Percentiles rank a stretch among this genome's conserved stretches.
These are phyloP conservation scores for Acanthisitta chloris DNA, from an alignment of 2,113 vertebrate species.

Conservation along the genomic window DNA sequence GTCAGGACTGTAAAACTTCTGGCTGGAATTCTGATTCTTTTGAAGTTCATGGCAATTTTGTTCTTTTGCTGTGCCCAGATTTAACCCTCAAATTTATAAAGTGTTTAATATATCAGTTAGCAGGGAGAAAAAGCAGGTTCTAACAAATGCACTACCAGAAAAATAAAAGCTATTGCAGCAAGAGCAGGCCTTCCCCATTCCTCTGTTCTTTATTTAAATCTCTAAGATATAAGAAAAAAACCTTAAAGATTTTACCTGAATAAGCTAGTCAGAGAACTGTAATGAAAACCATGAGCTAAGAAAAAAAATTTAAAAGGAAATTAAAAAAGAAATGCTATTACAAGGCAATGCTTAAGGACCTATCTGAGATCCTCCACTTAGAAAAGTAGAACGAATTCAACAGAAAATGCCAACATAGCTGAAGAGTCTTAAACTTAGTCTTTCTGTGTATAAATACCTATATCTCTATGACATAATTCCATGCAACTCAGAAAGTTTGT, in stretches of 20 bases:
- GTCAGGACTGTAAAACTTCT: not conserved
- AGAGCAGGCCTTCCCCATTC: not conserved
- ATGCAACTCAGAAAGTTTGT: not conserved
- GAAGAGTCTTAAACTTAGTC: not conserved
- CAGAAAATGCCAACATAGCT: not conserved
- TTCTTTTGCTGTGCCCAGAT: not conserved
- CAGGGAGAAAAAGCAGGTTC: conserved; percentile 19
- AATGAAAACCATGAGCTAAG: not conserved
- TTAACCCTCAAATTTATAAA: conserved; percentile 30
- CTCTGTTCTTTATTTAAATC: conserved; percentile 19
- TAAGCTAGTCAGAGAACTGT: not conserved
- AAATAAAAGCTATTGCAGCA: not conserved
- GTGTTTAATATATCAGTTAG: conserved; percentile 56
- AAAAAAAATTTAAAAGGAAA: not conserved
- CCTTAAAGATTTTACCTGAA: not conserved
- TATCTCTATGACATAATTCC: not conserved
- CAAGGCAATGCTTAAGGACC: not conserved
- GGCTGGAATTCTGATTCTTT: not conserved
- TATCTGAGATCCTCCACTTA: not conserved
- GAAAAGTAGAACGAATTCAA: not conserved
- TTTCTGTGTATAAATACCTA: not conserved
- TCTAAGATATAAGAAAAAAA: not conserved
- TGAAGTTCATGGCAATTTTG: conserved; percentile 18
- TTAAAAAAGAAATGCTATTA: not conserved
- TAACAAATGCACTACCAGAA: conserved; percentile 30